phyloP scores from a whole-genome alignment of 2,113 vertebrate species.

The Vombatus ursinus region DNA sequence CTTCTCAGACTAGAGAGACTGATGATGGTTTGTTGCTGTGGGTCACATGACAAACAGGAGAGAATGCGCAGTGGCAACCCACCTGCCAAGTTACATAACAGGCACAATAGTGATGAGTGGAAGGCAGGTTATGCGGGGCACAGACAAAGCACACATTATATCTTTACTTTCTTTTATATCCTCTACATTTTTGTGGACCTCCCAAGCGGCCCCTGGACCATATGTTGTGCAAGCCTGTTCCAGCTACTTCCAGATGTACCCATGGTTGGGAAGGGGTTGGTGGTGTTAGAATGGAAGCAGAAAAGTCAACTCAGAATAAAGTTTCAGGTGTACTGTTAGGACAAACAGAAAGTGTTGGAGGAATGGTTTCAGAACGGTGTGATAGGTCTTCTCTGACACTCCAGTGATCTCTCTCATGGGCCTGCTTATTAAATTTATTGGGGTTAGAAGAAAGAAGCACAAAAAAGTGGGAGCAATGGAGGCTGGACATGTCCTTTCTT shows the following conservation, averaged over 20 bases:
- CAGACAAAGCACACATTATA: too few relatives aligned
- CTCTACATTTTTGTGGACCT: too few relatives aligned
- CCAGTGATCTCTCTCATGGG: neutral
- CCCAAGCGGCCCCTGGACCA: too few relatives aligned
- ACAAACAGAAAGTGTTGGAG: neutral
- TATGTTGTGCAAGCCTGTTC: neutral
- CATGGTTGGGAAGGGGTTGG: neutral
- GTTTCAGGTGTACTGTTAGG: neutral
- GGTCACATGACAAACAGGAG: too few relatives aligned
- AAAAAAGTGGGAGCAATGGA: neutral
- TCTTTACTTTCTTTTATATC: too few relatives aligned
- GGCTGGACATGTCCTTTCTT: neutral
- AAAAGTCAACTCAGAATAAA: neutral
- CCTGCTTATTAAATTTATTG: neutral
- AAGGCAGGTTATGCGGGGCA: too few relatives aligned
- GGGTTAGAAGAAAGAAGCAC: neutral
- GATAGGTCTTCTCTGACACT: neutral
- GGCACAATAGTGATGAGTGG: too few relatives aligned
- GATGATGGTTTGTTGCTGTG: too few relatives aligned
- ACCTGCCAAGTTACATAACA: too few relatives aligned
- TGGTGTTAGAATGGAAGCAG: neutral
- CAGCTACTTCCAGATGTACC: neutral
- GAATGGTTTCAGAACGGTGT: neutral
- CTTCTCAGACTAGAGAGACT: too few relatives aligned
- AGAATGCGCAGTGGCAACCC: too few relatives aligned